Evolutionary conservation across 2,888 invertebrate species (phyloP).

Genomic region (Volucella inanis): DNA sequence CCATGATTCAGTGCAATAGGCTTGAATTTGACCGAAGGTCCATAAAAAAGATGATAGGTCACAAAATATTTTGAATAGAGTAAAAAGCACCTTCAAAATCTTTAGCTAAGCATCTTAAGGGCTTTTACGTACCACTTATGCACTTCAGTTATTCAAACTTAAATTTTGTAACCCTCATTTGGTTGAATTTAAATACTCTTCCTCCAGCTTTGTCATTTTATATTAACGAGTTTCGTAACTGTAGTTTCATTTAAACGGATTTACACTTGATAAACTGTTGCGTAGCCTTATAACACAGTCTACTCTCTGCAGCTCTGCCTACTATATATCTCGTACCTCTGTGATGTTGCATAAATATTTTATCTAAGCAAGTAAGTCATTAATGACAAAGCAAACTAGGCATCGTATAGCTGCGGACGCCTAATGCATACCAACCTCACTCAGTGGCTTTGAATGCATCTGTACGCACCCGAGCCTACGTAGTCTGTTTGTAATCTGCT

Average conservation of each 20-base stretch:
- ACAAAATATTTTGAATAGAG: too few relatives aligned
- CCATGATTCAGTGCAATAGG: too few relatives aligned
- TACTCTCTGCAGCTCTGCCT: not conserved
- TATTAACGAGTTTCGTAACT: too few relatives aligned
- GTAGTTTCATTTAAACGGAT: conserved; percentile 30
- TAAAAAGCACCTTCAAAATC: too few relatives aligned
- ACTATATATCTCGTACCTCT: not conserved
- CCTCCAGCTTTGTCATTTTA: too few relatives aligned
- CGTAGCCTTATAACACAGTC: not conserved
- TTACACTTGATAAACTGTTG: conserved; percentile 56
- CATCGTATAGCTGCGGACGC: conserved; percentile 19
- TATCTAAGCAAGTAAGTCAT: conserved; percentile 56
- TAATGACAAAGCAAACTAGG: conserved; percentile 61
- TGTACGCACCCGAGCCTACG: conserved; percentile 3
- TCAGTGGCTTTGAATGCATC: not conserved
- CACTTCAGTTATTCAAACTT: too few relatives aligned
- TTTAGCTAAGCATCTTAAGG: too few relatives aligned
- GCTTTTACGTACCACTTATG: too few relatives aligned
- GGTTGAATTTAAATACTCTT: too few relatives aligned
- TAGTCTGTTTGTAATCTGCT: conserved; percentile 58
- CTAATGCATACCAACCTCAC: conserved; percentile 31
- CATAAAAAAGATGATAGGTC: too few relatives aligned
- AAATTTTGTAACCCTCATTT: too few relatives aligned
- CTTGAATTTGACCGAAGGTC: too few relatives aligned
- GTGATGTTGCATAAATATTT: conserved; percentile 27